Evolutionary conservation across 2,888 invertebrate species (phyloP), one percentile per base, ranked within the genome.

Genomic region (Geophilus truncorum): DNA sequence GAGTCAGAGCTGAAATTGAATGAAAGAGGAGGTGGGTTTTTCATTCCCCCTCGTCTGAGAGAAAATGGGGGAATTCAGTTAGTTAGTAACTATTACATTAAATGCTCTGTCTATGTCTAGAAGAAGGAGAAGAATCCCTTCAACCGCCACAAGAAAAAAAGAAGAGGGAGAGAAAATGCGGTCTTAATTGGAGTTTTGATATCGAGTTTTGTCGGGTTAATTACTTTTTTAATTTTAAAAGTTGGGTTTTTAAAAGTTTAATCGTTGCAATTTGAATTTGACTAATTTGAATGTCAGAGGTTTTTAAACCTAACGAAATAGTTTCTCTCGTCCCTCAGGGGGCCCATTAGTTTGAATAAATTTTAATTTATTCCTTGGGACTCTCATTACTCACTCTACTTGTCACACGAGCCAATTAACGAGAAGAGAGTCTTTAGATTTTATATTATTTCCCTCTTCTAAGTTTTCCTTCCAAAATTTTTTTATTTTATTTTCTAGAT

Each of bases 1-100:
- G 70, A 70, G 70, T 70, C 70, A 70, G 70, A 70, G 70, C 70
- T 70, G 70, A 70, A 70, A 70, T 70, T 70, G 70, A 70, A 70
- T 70, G 70, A 70, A 70, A 70, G 70, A 70, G 70, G 70, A 70
- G 70, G n/a, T n/a, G n/a, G 70, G 28, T 25, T 28, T 10, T 70
- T 15, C n/a, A 5, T 62, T 62, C 23, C 28, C 70, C 70, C 10
- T 70, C 25, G 12, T 28, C 70, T 28, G 3, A 25, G 12, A 12
- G 70, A 70, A 25, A 70, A 70, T 70, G 70, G 9, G 70, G 28
- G 70, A 70, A 70, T 70, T 70, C 70, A 70, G 70, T 70, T 70
- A 70, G 25, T 70, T 70, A 70, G 70, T 23, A 70, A 23, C 70
- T 70, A 70, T 70, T 70, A 70, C 70, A 70, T 70, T 70, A 70